Evolutionary conservation across 1,140 invertebrate genomes (phyloP).

Genomic region (Trichoplusia ni): DNA sequence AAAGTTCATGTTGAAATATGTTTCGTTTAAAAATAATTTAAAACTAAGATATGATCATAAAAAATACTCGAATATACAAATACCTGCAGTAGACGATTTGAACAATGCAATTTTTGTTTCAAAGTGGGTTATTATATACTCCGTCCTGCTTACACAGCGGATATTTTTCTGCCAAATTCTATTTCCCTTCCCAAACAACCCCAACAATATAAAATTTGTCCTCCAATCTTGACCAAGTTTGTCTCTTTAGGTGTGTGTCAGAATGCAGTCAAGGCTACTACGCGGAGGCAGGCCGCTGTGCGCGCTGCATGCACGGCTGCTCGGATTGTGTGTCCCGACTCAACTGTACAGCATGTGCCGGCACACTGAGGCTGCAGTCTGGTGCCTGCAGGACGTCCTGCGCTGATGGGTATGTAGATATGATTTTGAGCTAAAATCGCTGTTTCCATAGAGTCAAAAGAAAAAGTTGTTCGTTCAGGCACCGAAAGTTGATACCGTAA

Average conservation of each 20-base stretch:
- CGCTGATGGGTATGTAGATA: slow-evolving; percentile 75
- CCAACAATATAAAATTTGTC: too few species aligned
- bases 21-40: too few species aligned
- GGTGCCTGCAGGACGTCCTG: slow-evolving; percentile 90
- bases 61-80: too few species aligned
- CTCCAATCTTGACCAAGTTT: background rate
- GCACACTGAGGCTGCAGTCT: slow-evolving; percentile 88
- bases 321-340: slow-evolving; percentile 87
- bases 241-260: slow-evolving; percentile 83
- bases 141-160: too few species aligned
- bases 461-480: background rate
- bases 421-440: background rate
- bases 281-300: slow-evolving; percentile 85
- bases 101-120: too few species aligned
- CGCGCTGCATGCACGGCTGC: slow-evolving; percentile 90
- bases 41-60: too few species aligned
- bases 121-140: too few species aligned
- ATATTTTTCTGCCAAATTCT: background rate
- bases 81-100: too few species aligned
- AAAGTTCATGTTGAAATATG: too few species aligned
- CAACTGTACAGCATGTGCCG: slow-evolving; percentile 89
- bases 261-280: slow-evolving; percentile 88
- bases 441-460: background rate
- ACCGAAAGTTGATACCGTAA: background rate
- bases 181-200: background rate